These are phyloP conservation scores for Pseudococcus viburni DNA, from an alignment of 2,888 invertebrate species.

Conservation along the genomic window DNA sequence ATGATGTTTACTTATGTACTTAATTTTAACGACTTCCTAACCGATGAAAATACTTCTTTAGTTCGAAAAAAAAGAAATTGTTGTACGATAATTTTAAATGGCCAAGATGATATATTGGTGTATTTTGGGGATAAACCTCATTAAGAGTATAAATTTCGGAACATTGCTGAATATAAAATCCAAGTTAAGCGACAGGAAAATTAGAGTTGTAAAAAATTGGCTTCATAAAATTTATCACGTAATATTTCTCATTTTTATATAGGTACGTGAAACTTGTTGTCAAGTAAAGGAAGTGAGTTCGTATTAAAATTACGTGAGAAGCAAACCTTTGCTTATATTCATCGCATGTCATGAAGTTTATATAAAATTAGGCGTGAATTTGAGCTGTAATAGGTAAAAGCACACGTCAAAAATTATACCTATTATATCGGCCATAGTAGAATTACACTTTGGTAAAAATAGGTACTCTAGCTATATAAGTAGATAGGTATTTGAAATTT, in stretches of 20 bases:
- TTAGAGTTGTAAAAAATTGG: conserved; percentile 9
- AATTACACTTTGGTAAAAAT: not conserved
- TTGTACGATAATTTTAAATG: not conserved
- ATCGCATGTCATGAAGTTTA: conserved; percentile 19
- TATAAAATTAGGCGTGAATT: conserved; percentile 26
- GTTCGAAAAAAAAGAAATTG: not conserved
- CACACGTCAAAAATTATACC: conserved; percentile 11
- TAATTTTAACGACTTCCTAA: too few relatives aligned
- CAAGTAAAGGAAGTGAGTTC: not conserved
- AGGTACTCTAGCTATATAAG: not conserved
- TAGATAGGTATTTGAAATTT: not conserved
- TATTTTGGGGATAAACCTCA: not conserved
- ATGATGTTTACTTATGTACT: too few relatives aligned
- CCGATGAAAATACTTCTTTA: too few relatives aligned
- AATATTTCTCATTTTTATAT: conserved; percentile 15
- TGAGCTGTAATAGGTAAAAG: not conserved
- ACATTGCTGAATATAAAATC: not conserved
- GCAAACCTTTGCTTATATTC: not conserved
- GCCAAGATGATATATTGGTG: not conserved
- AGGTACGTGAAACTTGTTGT: not conserved
- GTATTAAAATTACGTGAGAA: conserved; percentile 21
- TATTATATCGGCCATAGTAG: not conserved
- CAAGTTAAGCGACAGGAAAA: not conserved
- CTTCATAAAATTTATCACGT: conserved; percentile 20
- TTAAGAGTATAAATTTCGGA: not conserved